Percentiles rank a stretch among this genome's conserved stretches.
Evolutionary conservation across 2,113 vertebrate genomes (phyloP).

Genomic region (Caretta caretta): DNA sequence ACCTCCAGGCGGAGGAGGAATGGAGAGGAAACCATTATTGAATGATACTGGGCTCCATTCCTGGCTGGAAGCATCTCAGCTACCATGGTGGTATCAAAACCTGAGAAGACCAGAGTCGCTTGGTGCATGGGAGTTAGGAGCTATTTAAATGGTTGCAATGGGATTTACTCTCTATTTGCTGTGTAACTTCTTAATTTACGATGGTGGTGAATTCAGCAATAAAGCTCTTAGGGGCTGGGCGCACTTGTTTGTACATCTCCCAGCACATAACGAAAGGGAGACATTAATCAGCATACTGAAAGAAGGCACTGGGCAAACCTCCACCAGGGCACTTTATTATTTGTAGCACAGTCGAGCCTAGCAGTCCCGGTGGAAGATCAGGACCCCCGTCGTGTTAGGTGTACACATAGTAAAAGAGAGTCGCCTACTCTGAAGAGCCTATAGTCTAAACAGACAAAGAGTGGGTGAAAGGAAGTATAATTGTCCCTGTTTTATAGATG

Average conservation of each 20-base stretch:
- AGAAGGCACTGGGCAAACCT: neutral
- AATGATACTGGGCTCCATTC: too few species aligned
- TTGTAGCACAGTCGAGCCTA: neutral
- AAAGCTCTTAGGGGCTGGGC: neutral
- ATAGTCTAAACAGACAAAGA: neutral
- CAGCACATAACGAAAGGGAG: accelerated
- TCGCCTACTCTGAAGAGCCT: neutral
- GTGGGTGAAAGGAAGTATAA: neutral
- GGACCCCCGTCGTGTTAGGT: neutral
- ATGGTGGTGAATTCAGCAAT: neutral
- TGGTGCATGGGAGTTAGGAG: neutral
- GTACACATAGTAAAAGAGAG: neutral
- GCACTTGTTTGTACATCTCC: neutral
- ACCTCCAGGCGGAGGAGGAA: too few species aligned
- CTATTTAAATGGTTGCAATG: neutral
- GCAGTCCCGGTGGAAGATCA: too few species aligned
- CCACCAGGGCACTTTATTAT: neutral
- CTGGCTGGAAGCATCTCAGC: too few species aligned
- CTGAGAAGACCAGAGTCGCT: neutral
- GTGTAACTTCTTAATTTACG: neutral
- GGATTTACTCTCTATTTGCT: neutral
- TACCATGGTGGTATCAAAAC: too few species aligned
- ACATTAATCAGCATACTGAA: neutral
- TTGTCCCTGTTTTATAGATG: neutral
- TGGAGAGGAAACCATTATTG: too few species aligned